A percentile compares a stretch with the other conserved stretches of the same genome.
Evolutionary conservation across 2,888 invertebrate genomes (phyloP).

Genomic region (Therioaphis trifolii): DNA sequence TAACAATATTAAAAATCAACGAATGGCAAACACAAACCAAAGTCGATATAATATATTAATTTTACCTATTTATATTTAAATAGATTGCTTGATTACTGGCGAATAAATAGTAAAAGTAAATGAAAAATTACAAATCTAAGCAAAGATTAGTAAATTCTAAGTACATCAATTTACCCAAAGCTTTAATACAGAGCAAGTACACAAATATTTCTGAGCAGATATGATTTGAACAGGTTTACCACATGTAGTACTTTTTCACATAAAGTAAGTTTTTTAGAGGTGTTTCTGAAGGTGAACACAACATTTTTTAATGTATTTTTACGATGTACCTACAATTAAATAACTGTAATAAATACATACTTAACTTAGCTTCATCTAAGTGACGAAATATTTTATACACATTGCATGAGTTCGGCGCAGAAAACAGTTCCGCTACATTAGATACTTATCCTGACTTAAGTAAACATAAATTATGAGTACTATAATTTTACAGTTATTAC

Average conservation of each 20-base stretch:
- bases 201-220: not conserved
- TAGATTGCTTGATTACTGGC: too few relatives aligned
- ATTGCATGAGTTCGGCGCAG: not conserved
- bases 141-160: too few relatives aligned
- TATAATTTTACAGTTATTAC: not conserved
- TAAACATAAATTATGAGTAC: not conserved
- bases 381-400: not conserved
- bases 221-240: slow-evolving; percentile 1
- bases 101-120: too few relatives aligned
- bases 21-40: not conserved
- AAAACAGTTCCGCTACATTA: not conserved
- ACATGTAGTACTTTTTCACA: slow-evolving; percentile 1
- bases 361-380: not conserved
- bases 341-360: not conserved
- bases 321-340: not conserved
- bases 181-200: too few relatives aligned
- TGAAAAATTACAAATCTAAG: too few relatives aligned
- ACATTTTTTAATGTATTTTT: not conserved
- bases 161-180: too few relatives aligned
- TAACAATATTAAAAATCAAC: not conserved
- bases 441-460: not conserved
- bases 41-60: not conserved
- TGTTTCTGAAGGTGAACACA: slow-evolving; percentile 24
- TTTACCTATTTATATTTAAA: too few relatives aligned
- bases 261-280: not conserved